A percentile compares a stretch with the other conserved stretches of the same genome.
phyloP scores from a whole-genome alignment of 2,797 vertebrate species.

The Capromys pilorides region DNA sequence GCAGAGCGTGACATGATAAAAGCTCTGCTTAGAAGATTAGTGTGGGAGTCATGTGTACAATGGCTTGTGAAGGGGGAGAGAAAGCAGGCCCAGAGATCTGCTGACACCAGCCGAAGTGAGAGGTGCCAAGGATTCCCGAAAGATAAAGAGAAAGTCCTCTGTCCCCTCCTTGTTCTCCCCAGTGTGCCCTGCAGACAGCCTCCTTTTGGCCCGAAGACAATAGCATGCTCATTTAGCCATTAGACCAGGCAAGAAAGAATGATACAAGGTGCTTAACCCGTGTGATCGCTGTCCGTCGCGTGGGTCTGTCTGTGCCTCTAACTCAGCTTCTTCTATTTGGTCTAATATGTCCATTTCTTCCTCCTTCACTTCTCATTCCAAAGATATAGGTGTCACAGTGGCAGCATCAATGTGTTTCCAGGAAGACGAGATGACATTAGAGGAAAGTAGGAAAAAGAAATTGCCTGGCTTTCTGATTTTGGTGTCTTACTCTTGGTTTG shows the following conservation, averaged over 20 bases:
- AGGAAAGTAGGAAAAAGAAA: not conserved
- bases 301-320: not conserved
- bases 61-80: not conserved
- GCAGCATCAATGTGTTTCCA: not conserved
- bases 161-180: not conserved
- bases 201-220: not conserved
- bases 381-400: not conserved
- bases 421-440: not conserved
- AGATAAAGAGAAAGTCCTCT: not conserved
- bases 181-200: not conserved
- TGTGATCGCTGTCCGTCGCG: rapidly evolving
- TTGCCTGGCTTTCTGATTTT: not conserved
- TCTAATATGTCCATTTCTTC: not conserved
- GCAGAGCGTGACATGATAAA: constrained; percentile 9
- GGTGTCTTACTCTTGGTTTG: not conserved
- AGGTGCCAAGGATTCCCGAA: not conserved
- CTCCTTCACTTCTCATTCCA: not conserved
- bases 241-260: not conserved
- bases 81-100: no score
- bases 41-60: not conserved
- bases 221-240: not conserved
- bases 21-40: not conserved
- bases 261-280: not conserved
- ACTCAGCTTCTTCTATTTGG: not conserved
- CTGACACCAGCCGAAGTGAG: not conserved